Conservation (phyloP, 2,113 vertebrate genomes). For the Colius striatus region DNA sequence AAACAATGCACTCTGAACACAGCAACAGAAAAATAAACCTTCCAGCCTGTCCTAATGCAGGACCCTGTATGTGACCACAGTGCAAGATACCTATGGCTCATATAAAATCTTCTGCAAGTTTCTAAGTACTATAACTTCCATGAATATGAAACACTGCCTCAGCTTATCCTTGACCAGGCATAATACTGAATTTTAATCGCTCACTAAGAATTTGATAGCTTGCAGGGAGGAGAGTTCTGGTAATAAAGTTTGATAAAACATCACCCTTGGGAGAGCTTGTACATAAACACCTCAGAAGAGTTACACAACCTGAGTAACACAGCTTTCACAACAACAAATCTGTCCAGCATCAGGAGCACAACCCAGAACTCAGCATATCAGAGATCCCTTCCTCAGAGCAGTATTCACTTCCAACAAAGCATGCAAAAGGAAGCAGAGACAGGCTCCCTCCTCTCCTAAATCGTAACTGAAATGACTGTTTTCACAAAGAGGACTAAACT, state of each 20-base stretch:
- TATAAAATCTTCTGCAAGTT: background rate
- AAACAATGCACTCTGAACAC: background rate
- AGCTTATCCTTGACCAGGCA: slow-evolving; percentile 17
- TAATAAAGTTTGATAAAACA: slow-evolving; percentile 57
- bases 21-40: background rate
- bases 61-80: background rate
- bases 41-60: background rate
- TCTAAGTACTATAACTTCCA: background rate
- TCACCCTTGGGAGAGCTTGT: slow-evolving; percentile 31
- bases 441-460: background rate
- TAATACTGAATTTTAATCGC: slow-evolving; percentile 39
- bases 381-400: background rate
- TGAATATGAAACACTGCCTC: background rate
- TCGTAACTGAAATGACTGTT: background rate
- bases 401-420: background rate
- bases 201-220: background rate
- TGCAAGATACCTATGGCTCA: background rate
- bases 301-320: background rate
- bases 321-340: slow-evolving; percentile 7
- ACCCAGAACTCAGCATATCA: background rate
- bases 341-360: background rate
- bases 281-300: slow-evolving; percentile 40
- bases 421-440: background rate
- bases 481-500: background rate
- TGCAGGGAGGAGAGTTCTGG: slow-evolving; percentile 6